Evolutionary conservation across 2,888 invertebrate genomes (phyloP), one percentile per base, ranked within the genome.

Genomic region (Geophilus truncorum): DNA sequence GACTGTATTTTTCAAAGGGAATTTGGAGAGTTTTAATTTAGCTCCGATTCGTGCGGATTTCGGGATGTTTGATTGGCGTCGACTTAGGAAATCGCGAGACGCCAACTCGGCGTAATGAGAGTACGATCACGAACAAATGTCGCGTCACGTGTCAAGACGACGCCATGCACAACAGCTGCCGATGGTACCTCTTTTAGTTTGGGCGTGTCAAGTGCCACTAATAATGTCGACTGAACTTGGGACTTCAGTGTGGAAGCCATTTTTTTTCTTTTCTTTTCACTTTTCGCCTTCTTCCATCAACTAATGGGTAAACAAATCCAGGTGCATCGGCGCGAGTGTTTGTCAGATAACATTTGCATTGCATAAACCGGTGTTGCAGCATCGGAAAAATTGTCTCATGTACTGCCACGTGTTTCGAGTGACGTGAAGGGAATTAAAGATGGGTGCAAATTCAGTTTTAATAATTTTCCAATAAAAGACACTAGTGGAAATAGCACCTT

Each of bases 381-480:
- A 45, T 51, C 7, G 51, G 51, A 51, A 51, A 51, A 51, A 51
- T 51, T 51, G 51, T 51, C n/a, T 18, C 51, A 51, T 51, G 51
- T 51, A n/a, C 12, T 51, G 28, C 70, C 70, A 70, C 70, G 70
- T 70, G 70, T 70, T 70, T 25, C 25, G 70, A 28, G 70, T 70
- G 28, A 70, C 70, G 70, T 70, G 70, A 9, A 70, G 70, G 12
- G 70, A 70, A 70, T 70, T 70, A 70, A 70, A 70, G 70, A 70
- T 70, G 70, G 51, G 28, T 70, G 70, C 70, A 70, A 70, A 70
- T 70, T 70, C 70, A 70, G 70, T 70, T 70, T 70, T 70, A 70
- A 70, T 70, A 70, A 70, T 70, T 70, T 70, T 70, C 70, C 70
- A 70, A 70, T 70, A 70, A 70, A 70, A 70, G 23, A 70, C 70